These are phyloP conservation scores for Bombyx mandarina DNA, from an alignment of 1,140 invertebrate genomes.

Conservation along the genomic window DNA sequence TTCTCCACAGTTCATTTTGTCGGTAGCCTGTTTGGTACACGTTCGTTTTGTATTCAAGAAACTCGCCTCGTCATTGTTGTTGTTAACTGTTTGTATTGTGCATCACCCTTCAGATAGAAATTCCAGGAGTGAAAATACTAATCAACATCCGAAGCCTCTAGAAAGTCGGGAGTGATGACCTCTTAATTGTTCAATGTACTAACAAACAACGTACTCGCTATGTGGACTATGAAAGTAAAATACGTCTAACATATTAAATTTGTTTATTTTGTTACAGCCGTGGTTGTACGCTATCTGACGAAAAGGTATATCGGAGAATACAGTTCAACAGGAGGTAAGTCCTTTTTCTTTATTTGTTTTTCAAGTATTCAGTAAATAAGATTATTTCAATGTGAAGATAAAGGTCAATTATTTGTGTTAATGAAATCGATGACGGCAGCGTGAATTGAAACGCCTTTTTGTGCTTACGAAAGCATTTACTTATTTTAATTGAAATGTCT, in stretches of 20 bases:
- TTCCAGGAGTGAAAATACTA: slow-evolving; percentile 55
- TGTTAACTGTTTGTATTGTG: slow-evolving; percentile 51
- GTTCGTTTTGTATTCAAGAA: slow-evolving; percentile 25
- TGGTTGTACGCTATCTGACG: slow-evolving; percentile 84
- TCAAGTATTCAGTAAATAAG: too few species aligned
- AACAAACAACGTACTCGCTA: slow-evolving; percentile 2
- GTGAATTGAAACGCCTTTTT: not conserved
- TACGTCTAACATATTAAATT: slow-evolving; percentile 6
- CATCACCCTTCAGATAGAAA: slow-evolving; percentile 33
- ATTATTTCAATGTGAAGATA: too few species aligned
- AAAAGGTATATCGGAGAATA: slow-evolving; percentile 87
- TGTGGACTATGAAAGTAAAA: too few species aligned
- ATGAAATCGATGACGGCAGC: too few species aligned
- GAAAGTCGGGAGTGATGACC: slow-evolving; percentile 55
- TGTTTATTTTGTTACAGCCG: slow-evolving; percentile 76
- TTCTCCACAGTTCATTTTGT: slow-evolving; percentile 48
- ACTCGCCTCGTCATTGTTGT: slow-evolving; percentile 50
- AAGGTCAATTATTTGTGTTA: too few species aligned
- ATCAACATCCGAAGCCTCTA: slow-evolving; percentile 35
- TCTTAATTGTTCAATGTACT: slow-evolving; percentile 25
- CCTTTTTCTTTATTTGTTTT: too few species aligned
- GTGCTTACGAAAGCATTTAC: slow-evolving; percentile 1
- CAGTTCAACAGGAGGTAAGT: slow-evolving; percentile 83
- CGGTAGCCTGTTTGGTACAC: slow-evolving; percentile 30
- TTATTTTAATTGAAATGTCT: not conserved